Evolutionary conservation across 2,797 vertebrate genomes (phyloP).

Genomic region (Moxostoma hubbsi): DNA sequence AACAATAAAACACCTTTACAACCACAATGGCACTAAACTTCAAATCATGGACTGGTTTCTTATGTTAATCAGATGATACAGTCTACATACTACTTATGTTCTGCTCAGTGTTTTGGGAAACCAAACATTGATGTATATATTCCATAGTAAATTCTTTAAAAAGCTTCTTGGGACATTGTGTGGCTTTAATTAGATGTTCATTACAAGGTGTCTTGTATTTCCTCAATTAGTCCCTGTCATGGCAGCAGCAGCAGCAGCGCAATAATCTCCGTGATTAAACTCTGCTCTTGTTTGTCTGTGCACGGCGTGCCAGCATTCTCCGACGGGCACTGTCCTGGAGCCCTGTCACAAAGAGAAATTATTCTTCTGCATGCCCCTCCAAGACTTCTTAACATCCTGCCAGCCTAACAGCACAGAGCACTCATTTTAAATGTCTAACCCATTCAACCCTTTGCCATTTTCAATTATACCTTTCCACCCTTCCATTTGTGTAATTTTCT

Average conservation of each 20-base stretch:
- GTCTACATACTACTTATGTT: slow-evolving; percentile 8
- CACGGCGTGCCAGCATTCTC: slow-evolving; percentile 63
- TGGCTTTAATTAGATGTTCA: slow-evolving; percentile 76
- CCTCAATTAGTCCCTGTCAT: slow-evolving; percentile 74
- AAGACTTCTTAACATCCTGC: slow-evolving; percentile 86
- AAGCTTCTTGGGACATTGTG: slow-evolving; percentile 64
- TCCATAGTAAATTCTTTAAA: slow-evolving; percentile 55
- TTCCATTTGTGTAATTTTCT: slow-evolving; percentile 99
- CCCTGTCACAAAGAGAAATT: slow-evolving; percentile 87
- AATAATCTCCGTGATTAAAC: slow-evolving; percentile 71
- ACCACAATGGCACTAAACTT: neutral
- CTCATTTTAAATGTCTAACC: slow-evolving; percentile 97
- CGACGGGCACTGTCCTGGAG: slow-evolving; percentile 78
- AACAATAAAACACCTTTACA: neutral
- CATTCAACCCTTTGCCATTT: slow-evolving; percentile 97
- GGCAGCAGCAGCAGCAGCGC: slow-evolving; percentile 54
- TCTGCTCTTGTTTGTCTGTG: slow-evolving; percentile 66
- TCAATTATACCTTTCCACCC: slow-evolving; percentile 99
- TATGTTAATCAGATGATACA: slow-evolving; percentile 3
- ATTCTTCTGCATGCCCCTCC: slow-evolving; percentile 87
- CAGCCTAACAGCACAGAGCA: slow-evolving; percentile 91
- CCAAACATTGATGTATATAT: slow-evolving; percentile 26
- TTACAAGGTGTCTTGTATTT: slow-evolving; percentile 74
- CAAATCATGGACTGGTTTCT: neutral
- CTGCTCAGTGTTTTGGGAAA: neutral